Evolutionary conservation across 2,888 invertebrate genomes (phyloP), one percentile per base, ranked within the genome.

Genomic region (Machimus atricapillus): DNA sequence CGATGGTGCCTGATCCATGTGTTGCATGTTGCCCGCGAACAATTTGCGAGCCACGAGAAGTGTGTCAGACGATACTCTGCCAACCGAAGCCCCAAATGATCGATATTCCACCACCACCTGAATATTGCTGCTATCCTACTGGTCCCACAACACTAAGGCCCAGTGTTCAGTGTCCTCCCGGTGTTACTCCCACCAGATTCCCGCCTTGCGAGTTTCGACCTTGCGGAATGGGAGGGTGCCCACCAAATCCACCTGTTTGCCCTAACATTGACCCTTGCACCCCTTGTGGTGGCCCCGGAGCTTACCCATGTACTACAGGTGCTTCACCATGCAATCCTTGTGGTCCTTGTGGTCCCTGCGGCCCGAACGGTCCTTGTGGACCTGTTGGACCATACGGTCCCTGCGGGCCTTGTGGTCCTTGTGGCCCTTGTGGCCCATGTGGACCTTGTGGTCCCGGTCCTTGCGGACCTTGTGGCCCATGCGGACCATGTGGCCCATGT

Each of bases 51-150:
- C 92, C 92, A 2, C 90, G 91, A 58, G 92, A 92, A 89, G 90
- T 92, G 23, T 91, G 91, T 87, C 91, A 91, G 87, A 90, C 91
- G 16, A 90, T 92, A 79, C 89, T 92, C 66, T 92, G 92, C 85
- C 91, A 92, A 88, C 92, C 92, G 4, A 92, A 91, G 87, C 91
- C 92, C 0, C 92, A 92, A 89, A 90, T 90, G 0, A 89, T 92
- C 40, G 91, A 91, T 89, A 89, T 92, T 82, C 92, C 92, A n/a
- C 90, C 91, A n/a, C 91, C 92, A 3, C 88, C 89, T 14, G 91
- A 92, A 87, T 92, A 91, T 86, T 91, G 91, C 88, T 91, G 91
- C 87, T 91, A 91, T 89, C 90, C 91, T 12, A 91, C 91, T 58
- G 91, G 91, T 86, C 91, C 91, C 19, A 90, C 91, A 43, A 90